Evolutionary conservation across 1,140 invertebrate species (phyloP), one percentile per base, ranked within the genome.

Genomic region (Penaeus indicus): DNA sequence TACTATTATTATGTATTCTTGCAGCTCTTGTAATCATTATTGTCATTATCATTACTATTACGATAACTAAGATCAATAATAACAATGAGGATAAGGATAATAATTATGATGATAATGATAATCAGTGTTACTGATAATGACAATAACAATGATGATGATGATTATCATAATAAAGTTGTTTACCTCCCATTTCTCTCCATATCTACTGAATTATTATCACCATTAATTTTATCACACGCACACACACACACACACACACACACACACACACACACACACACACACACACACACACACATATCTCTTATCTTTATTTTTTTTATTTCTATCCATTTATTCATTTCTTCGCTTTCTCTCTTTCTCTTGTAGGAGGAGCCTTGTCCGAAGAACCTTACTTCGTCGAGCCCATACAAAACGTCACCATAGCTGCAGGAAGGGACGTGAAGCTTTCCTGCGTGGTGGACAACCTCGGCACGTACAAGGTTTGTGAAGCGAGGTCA

Each of bases 401-500:
- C 38, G 86, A 88, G 47, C 86, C 86, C 25, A 88, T 88, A 11
- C 79, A 88, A 79, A 90, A 90, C 67, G 82, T 88, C 19, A 90
- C 90, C 3, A 79, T 90, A 8, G 83, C 90, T 3, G 90, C 88
- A 18, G 90, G 90, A 19, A 83, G 90, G 19, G 90, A 90, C 84
- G 90, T 90, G 32, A 80, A 89, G 32, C 84, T 90, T 21, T 85
- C 90, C 69, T 90, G 90, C 67, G 84, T 85, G 4, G 90, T 90
- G 27, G 88, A 90, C 62, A 90, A 90, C 85, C 84, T 90, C 18
- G 77, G 88, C 42, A 75, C 86, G 16, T 88, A 86, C 84, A 90
- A 90, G 87, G 89, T 90, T 3, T 77, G 54, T 54, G 54, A 11
- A 54, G 10, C 11, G 54, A 54, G 54, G 10, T 54, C 54, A 54